phyloP scores from a whole-genome alignment of 53 echinoderm and acorn worm species.

The Pentamera pediparva region DNA sequence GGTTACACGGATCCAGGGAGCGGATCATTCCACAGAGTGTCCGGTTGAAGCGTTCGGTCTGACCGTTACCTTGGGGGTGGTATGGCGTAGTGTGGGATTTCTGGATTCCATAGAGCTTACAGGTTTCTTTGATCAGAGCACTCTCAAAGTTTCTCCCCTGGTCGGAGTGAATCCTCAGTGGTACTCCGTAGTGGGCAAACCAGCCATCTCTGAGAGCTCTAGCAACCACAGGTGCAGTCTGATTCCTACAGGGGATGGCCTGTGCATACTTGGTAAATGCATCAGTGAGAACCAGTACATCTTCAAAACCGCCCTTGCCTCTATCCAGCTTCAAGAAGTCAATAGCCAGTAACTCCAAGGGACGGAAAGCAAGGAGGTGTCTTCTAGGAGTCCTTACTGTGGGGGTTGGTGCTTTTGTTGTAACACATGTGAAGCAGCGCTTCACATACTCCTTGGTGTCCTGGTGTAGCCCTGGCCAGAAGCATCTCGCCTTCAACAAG shows the following conservation, averaged over 20 bases:
- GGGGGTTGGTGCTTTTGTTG: slow-evolving; percentile 36
- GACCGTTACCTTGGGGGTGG: slow-evolving; percentile 42
- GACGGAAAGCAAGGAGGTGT: slow-evolving; percentile 52
- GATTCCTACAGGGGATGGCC: slow-evolving; percentile 50
- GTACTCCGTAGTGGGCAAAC: slow-evolving; percentile 52
- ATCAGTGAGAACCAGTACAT: slow-evolving; percentile 56
- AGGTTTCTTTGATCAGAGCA: slow-evolving; percentile 23
- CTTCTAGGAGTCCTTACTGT: slow-evolving; percentile 40
- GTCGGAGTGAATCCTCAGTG: slow-evolving; percentile 51
- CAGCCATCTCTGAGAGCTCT: slow-evolving; percentile 41
- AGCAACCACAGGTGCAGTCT: slow-evolving; percentile 42
- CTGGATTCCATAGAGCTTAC: slow-evolving; percentile 23
- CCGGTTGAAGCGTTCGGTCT: slow-evolving; percentile 46
- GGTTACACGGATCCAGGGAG: slow-evolving; percentile 1
- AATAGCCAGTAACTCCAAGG: slow-evolving; percentile 48
- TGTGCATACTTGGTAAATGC: slow-evolving; percentile 54
- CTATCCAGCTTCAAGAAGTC: slow-evolving; percentile 59
- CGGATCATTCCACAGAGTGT: slow-evolving; percentile 39
- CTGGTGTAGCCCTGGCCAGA: slow-evolving; percentile 43
- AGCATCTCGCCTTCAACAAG: slow-evolving; percentile 36
- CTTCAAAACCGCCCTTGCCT: slow-evolving; percentile 47
- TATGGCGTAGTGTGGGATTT: slow-evolving; percentile 42
- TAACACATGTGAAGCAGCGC: slow-evolving; percentile 44
- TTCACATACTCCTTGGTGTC: slow-evolving; percentile 37
- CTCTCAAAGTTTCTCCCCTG: slow-evolving; percentile 63